Percentiles rank a stretch among this genome's conserved stretches.
These are phyloP conservation scores for Pimephales promelas DNA, from an alignment of 2,113 vertebrate species.

Conservation along the genomic window DNA sequence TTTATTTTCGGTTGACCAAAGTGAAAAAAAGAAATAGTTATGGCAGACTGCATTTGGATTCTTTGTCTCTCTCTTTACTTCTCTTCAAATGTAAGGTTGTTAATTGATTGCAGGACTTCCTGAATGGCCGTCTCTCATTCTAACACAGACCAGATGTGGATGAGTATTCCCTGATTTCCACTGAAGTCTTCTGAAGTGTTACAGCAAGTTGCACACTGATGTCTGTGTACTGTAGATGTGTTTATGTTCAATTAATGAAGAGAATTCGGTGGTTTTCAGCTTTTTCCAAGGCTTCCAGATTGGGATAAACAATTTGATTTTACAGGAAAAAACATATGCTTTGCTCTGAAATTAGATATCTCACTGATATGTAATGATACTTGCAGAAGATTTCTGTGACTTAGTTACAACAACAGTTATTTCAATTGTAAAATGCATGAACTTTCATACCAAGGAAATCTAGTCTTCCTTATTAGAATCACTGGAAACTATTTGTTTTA, in stretches of 20 bases:
- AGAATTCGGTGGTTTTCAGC: neutral
- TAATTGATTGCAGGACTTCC: slow-evolving; percentile 33
- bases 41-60: neutral
- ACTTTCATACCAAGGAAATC: neutral
- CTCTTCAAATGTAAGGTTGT: neutral
- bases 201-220: neutral
- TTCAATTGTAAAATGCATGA: neutral
- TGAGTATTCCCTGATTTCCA: slow-evolving; percentile 16
- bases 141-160: slow-evolving; percentile 33
- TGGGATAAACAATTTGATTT: neutral
- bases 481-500: neutral
- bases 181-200: neutral
- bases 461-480: neutral
- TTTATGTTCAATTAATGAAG: neutral
- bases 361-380: neutral
- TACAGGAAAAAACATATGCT: neutral
- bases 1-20: neutral
- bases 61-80: neutral
- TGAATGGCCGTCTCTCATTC: neutral
- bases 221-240: neutral
- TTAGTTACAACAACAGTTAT: neutral
- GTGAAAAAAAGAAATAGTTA: neutral
- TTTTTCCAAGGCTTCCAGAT: neutral
- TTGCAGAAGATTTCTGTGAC: neutral
- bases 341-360: neutral